Evolutionary conservation across 1,140 invertebrate species (phyloP).

Genomic region (Geopemphigus sp.): DNA sequence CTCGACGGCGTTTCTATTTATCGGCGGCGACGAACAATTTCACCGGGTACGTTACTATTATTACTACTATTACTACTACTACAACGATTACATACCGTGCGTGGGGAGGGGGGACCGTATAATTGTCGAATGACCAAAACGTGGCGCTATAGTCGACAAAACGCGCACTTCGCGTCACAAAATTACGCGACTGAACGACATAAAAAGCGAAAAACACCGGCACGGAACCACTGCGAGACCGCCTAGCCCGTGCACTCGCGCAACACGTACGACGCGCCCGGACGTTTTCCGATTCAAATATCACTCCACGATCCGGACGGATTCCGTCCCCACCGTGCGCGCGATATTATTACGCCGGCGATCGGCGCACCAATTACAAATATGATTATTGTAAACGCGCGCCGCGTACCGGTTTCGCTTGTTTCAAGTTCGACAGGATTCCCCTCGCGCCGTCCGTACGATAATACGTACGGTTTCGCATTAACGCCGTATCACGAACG

Average conservation of each 20-base stretch:
- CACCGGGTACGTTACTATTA: too few species aligned
- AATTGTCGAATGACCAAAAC: not conserved
- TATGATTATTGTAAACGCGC: not conserved
- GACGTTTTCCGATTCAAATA: not conserved
- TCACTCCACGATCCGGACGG: not conserved
- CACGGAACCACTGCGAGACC: constrained; percentile 12
- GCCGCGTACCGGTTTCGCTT: not conserved
- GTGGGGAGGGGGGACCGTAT: too few species aligned
- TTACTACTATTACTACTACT: too few species aligned
- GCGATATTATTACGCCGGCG: too few species aligned
- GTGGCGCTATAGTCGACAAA: not conserved
- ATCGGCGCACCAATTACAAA: not conserved
- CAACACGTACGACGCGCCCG: not conserved
- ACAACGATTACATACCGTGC: too few species aligned
- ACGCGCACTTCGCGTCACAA: not conserved
- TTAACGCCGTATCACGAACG: too few species aligned
- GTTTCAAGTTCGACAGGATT: constrained; percentile 19
- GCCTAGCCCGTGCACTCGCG: not conserved
- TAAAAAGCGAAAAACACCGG: not conserved
- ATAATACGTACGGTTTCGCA: too few species aligned
- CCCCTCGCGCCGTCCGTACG: not conserved
- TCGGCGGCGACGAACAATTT: too few species aligned
- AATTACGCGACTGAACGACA: not conserved
- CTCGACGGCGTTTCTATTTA: too few species aligned
- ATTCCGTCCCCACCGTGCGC: not conserved